Evolutionary conservation across 1,140 invertebrate species (phyloP).

Genomic region (Batillaria attramentaria): DNA sequence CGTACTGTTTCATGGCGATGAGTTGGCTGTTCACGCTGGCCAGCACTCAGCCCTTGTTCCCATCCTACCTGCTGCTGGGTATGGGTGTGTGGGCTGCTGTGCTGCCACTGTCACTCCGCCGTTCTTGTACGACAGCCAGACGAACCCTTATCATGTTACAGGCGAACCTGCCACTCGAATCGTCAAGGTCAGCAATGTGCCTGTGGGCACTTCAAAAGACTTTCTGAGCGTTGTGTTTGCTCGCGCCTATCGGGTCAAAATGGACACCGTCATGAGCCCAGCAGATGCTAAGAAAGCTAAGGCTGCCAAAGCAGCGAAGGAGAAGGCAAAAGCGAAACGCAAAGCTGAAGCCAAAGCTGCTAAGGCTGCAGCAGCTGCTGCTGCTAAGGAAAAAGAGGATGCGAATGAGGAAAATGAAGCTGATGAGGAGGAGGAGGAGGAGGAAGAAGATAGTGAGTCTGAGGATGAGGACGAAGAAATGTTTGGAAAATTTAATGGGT

Average conservation of each 20-base stretch:
- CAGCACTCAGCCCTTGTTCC: neutral
- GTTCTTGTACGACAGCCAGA: neutral
- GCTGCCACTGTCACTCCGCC: neutral
- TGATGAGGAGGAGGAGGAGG: neutral
- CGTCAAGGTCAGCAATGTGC: conserved; percentile 30
- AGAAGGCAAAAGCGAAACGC: no score
- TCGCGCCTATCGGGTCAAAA: conserved; percentile 29
- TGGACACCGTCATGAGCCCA: conserved; percentile 22
- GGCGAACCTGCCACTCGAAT: conserved; percentile 21
- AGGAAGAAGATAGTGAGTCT: conserved; percentile 14
- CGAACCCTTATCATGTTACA: conserved; percentile 24
- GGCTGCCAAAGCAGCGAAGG: no score
- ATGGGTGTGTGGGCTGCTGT: conserved; percentile 3
- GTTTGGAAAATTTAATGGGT: conserved; percentile 30
- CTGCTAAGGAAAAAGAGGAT: no score
- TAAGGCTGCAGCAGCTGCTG: no score
- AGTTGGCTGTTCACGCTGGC: no score
- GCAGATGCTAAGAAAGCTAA: no score
- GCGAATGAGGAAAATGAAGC: conserved; percentile 19
- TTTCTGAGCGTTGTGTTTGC: conserved; percentile 33
- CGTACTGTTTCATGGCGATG: no score
- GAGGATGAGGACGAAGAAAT: conserved; percentile 26
- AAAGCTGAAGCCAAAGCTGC: no score
- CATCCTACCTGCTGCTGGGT: neutral
- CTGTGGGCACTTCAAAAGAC: conserved; percentile 28